Base-by-base conservation (phyloP, 2,113 vertebrate genomes). In the Thymallus thymallus region DNA sequence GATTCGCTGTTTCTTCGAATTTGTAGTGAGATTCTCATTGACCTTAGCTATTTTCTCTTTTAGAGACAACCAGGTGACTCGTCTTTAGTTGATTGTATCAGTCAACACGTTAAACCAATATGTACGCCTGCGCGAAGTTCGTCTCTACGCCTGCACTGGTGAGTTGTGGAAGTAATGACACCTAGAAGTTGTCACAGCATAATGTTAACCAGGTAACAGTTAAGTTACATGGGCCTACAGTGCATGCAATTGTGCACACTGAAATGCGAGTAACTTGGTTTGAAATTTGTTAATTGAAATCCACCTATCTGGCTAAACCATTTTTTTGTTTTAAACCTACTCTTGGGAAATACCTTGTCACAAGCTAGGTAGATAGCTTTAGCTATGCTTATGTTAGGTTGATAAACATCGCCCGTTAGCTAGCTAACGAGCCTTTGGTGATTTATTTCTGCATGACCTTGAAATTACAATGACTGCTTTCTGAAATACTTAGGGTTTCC, bases 101-200 rank as follows among this genome's bases (percentile, higher is more conserved):
- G 6, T 60, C 69, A 65, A 58, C 73, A 24, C 73, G 24, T 32
- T 77, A 45, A 61, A 63, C 30, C 60, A 81, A 76, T 71, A 85
- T 85, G 83, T 85, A 80, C 80, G 73, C 80, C 73, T 85, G 83
- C 74, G 80, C 78, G 7, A 85, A 85, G 61, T 80, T 85, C 78
- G 80, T 85, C 56, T 85, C 78, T 51, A 76, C 83, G 16, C 71
- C 83, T 68, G 80, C 80, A 72, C 77, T 85, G 83, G 83, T 85
- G 66, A 60, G 83, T 78, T 22, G 45, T 29, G 56, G 3, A 23
- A 22, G 5, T 60, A 22, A 60, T 7, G 16, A 22, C 23, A 9
- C 9, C 22, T n/a, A 23, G 18, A 9, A 60, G 20, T n/a, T n/a
- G 16, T n/a, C 6, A 60, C 9, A 16, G n/a, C 20, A 60, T 14